Evolutionary conservation across 2,888 invertebrate genomes (phyloP).

Genomic region (Spodoptera picta): DNA sequence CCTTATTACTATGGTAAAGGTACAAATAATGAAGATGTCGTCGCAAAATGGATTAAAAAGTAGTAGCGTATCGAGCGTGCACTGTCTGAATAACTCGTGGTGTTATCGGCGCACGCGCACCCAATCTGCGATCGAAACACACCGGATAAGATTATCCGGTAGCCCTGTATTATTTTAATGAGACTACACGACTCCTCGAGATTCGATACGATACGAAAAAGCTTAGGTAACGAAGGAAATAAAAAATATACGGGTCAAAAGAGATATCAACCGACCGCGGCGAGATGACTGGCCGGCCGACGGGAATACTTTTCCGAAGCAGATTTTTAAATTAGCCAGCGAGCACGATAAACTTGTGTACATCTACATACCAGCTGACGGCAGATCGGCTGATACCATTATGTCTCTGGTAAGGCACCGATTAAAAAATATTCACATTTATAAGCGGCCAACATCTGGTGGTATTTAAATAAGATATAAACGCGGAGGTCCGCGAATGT

Average conservation of each 20-base stretch:
- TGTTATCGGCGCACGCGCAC: slow-evolving; percentile 88
- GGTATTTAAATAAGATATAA: slow-evolving; percentile 88
- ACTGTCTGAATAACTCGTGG: slow-evolving; percentile 85
- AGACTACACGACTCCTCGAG: slow-evolving; percentile 87
- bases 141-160: slow-evolving; percentile 89
- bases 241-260: slow-evolving; percentile 85
- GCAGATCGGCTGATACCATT: slow-evolving; percentile 87
- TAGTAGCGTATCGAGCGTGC: slow-evolving; percentile 83
- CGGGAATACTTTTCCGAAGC: slow-evolving; percentile 69
- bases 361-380: slow-evolving; percentile 87
- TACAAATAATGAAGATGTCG: slow-evolving; percentile 87
- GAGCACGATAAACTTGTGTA: slow-evolving; percentile 82
- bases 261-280: slow-evolving; percentile 81
- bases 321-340: slow-evolving; percentile 85
- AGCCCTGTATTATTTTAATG: slow-evolving; percentile 89
- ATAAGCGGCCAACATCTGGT: slow-evolving; percentile 86
- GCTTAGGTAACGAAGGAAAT: slow-evolving; percentile 86
- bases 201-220: slow-evolving; percentile 85
- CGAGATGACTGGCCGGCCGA: slow-evolving; percentile 72
- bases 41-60: slow-evolving; percentile 84
- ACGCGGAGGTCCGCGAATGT: slow-evolving; percentile 83
- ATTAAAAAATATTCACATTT: slow-evolving; percentile 87
- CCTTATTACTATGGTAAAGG: slow-evolving; percentile 61
- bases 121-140: slow-evolving; percentile 88
- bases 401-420: slow-evolving; percentile 87